phyloP scores from a whole-genome alignment of 2,888 invertebrate species.

The Lithophane semibrunnea region DNA sequence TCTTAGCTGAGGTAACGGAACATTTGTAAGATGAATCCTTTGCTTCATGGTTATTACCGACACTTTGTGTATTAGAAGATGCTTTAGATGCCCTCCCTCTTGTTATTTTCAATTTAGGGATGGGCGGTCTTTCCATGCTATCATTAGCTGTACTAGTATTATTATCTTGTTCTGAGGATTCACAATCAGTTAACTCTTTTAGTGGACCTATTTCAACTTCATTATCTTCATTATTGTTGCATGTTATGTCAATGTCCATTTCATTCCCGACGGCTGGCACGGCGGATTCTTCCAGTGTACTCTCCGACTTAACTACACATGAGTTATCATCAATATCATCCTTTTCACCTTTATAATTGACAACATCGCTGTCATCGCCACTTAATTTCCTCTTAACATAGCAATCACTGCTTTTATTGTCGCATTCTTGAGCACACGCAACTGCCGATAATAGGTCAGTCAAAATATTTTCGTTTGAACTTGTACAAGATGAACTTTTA shows the following conservation, averaged over 20 bases:
- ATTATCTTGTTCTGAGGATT: constrained; percentile 76
- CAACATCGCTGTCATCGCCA: constrained; percentile 78
- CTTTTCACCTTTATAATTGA: constrained; percentile 81
- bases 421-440: constrained; percentile 91
- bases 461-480: constrained; percentile 90
- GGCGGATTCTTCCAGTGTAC: constrained; percentile 89
- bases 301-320: constrained; percentile 86
- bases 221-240: constrained; percentile 83
- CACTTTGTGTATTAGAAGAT: constrained; percentile 75
- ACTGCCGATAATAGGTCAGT: constrained; percentile 91
- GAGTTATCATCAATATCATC: constrained; percentile 72
- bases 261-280: constrained; percentile 89
- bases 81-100: constrained; percentile 83
- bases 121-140: constrained; percentile 82
- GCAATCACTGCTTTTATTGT: constrained; percentile 87
- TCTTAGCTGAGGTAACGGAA: constrained; percentile 85
- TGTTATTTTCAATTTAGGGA: constrained; percentile 88
- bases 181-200: constrained; percentile 86
- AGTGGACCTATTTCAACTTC: constrained; percentile 88
- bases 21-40: constrained; percentile 88
- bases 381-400: constrained; percentile 86
- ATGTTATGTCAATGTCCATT: constrained; percentile 88
- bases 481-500: constrained; percentile 81
- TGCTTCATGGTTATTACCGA: constrained; percentile 81
- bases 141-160: constrained; percentile 74